Conservation (phyloP, 1,140 invertebrate species). For the Holcopasites calliopsidis region DNA sequence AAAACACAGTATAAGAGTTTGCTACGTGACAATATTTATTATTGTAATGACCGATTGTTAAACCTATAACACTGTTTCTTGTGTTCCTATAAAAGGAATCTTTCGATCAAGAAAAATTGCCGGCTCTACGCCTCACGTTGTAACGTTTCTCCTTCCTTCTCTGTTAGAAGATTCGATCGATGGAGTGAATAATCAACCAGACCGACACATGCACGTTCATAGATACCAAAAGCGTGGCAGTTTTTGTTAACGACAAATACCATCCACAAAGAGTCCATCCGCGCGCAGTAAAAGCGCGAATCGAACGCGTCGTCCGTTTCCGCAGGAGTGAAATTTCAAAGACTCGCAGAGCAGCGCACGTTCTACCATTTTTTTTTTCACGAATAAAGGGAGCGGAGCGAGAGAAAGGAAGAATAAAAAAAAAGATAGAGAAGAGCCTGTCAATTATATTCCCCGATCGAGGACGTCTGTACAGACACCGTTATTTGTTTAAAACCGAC, state of each 20-base stretch:
- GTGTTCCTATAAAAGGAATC: too few species aligned
- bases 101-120: not conserved
- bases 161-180: not conserved
- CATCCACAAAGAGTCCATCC: too few species aligned
- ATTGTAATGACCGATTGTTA: too few species aligned
- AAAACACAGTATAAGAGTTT: too few species aligned
- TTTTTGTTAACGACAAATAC: too few species aligned
- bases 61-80: too few species aligned
- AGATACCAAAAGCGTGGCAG: conserved; percentile 7
- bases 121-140: too few species aligned
- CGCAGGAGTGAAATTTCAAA: conserved; percentile 20
- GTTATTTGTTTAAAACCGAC: conserved; percentile 39
- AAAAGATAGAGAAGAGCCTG: not conserved
- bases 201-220: not conserved
- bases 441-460: conserved; percentile 30
- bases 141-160: not conserved
- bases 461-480: not conserved
- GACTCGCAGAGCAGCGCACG: not conserved
- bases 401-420: not conserved
- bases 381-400: not conserved
- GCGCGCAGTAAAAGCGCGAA: too few species aligned
- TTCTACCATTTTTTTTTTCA: not conserved
- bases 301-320: not conserved
- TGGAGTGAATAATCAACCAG: not conserved
- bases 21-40: too few species aligned